Evolutionary conservation across 2,888 invertebrate species (phyloP).

Genomic region (Chrysodeixis includens): DNA sequence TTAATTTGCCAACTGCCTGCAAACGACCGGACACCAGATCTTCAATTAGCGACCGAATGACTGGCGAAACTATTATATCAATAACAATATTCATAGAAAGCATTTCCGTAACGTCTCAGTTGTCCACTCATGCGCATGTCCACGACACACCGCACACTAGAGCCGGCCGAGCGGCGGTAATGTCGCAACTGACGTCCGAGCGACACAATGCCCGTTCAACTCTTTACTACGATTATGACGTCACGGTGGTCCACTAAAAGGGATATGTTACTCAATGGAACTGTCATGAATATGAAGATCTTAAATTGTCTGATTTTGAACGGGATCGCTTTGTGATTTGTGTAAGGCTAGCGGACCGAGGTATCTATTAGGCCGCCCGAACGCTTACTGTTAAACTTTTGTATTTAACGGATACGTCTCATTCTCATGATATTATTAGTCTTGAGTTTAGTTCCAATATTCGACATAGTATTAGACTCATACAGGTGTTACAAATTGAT

Average conservation of each 20-base stretch:
- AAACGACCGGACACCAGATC: conserved; percentile 15
- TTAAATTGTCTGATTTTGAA: conserved; percentile 13
- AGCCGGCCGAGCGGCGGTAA: conserved; percentile 51
- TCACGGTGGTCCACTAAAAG: conserved; percentile 50
- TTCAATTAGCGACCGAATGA: conserved; percentile 36
- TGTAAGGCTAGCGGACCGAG: conserved; percentile 35
- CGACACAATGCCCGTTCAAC: conserved; percentile 46
- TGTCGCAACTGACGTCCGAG: conserved; percentile 53
- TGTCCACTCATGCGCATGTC: conserved; percentile 55
- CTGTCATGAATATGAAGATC: conserved; percentile 15
- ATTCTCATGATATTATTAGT: background rate
- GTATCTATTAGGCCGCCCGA: conserved; percentile 4
- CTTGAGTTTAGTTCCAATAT: background rate
- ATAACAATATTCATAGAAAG: conserved; percentile 48
- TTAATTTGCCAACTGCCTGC: background rate
- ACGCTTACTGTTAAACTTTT: conserved; percentile 2
- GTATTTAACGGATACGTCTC: background rate
- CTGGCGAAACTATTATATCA: conserved; percentile 44
- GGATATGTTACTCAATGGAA: conserved; percentile 27
- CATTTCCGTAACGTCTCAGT: conserved; percentile 48
- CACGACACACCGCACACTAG: conserved; percentile 31
- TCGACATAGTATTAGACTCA: too few relatives aligned
- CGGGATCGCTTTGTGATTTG: conserved; percentile 32
- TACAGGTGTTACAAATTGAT: too few relatives aligned
- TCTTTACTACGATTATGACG: conserved; percentile 53